Conservation (phyloP, 2,113 vertebrate genomes). For the Eulacestoma nigropectus region DNA sequence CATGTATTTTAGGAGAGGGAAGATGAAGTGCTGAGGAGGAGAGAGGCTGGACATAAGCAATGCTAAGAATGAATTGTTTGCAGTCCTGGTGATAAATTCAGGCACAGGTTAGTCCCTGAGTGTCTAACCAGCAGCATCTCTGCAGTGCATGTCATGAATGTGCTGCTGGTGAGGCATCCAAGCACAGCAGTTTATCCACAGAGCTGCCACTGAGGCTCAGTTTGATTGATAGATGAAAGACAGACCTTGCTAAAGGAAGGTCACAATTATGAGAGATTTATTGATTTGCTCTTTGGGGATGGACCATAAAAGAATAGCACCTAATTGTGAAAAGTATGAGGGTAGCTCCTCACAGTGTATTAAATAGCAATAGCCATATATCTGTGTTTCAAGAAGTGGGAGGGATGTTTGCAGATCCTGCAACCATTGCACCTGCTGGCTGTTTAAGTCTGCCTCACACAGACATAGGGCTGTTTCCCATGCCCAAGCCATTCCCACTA, state of each 20-base stretch:
- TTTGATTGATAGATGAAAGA: conserved; percentile 21
- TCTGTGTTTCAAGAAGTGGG: not conserved
- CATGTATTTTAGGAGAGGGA: not conserved
- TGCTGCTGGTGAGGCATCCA: not conserved
- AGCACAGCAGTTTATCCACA: not conserved
- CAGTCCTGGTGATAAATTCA: not conserved
- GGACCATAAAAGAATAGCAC: not conserved
- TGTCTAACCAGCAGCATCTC: not conserved
- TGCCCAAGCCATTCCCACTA: not conserved
- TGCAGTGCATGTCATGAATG: not conserved
- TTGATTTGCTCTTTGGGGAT: not conserved
- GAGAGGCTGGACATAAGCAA: not conserved
- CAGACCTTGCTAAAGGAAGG: conserved; percentile 22
- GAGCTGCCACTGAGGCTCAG: not conserved
- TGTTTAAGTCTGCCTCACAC: not conserved
- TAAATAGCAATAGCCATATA: not conserved
- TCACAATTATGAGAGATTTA: not conserved
- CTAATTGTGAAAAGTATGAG: not conserved
- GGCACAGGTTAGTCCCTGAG: not conserved
- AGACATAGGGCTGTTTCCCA: not conserved
- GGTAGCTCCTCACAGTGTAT: not conserved
- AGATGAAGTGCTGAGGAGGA: not conserved
- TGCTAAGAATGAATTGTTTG: not conserved
- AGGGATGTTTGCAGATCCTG: not conserved
- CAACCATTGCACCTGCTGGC: not conserved